Evolutionary conservation across 2,113 vertebrate species (phyloP).

Genomic region (Ammodramus savannarum): DNA sequence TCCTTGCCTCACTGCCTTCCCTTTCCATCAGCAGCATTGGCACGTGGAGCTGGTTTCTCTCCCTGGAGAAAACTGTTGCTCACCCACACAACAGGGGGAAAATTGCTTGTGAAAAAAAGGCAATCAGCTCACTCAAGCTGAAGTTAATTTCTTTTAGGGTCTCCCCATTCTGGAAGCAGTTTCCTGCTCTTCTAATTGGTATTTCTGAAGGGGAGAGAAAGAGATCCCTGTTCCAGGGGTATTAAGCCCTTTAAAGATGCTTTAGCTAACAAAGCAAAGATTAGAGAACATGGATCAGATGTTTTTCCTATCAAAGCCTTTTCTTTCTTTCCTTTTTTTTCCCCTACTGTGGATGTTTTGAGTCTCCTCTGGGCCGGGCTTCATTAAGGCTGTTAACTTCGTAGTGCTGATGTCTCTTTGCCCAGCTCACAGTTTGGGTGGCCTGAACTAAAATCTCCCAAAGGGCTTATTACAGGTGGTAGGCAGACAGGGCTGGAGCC

Average conservation of each 20-base stretch:
- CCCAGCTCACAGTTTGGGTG: slow-evolving; percentile 83
- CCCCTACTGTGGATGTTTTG: slow-evolving; percentile 10
- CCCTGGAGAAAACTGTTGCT: neutral
- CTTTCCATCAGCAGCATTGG: neutral
- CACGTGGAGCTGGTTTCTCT: neutral
- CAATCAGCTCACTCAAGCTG: neutral
- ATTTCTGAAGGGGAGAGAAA: slow-evolving; percentile 39
- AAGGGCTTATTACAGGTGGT: slow-evolving; percentile 83
- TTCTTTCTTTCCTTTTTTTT: slow-evolving; percentile 51
- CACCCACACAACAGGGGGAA: neutral
- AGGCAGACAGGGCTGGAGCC: slow-evolving; percentile 77
- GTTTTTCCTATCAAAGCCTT: slow-evolving; percentile 63
- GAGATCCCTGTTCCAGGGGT: slow-evolving; percentile 19
- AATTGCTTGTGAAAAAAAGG: neutral
- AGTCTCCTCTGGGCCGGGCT: slow-evolving; percentile 52
- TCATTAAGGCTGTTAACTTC: slow-evolving; percentile 64
- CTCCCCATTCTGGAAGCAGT: neutral
- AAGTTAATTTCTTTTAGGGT: neutral
- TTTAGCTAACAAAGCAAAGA: slow-evolving; percentile 52
- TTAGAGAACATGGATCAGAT: slow-evolving; percentile 56
- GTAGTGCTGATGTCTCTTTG: slow-evolving; percentile 46
- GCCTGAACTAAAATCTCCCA: slow-evolving; percentile 80
- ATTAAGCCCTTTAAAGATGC: slow-evolving; percentile 12
- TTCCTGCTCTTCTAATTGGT: slow-evolving; percentile 36
- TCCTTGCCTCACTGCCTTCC: neutral